Evolutionary conservation across 2,113 vertebrate genomes (phyloP).

Genomic region (Osmerus mordax): DNA sequence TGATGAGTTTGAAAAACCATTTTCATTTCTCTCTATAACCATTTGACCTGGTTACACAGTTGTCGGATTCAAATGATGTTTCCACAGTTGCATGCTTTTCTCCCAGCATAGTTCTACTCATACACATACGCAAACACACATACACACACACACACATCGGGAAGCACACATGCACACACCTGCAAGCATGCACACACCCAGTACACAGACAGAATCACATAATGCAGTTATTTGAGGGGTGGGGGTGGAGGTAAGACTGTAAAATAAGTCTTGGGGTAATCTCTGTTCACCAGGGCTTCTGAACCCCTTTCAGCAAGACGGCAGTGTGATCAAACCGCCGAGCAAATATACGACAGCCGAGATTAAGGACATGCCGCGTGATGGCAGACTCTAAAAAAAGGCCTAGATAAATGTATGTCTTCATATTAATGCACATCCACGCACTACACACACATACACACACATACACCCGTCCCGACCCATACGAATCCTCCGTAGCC

Average conservation of each 20-base stretch:
- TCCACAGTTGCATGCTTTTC: background rate
- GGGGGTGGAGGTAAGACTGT: constrained; percentile 1
- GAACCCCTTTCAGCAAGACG: constrained; percentile 18
- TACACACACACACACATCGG: background rate
- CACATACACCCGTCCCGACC: background rate
- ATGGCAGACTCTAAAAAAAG: constrained; percentile 19
- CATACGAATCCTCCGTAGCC: background rate
- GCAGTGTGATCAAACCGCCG: constrained; percentile 32
- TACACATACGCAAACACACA: background rate
- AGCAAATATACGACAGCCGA: constrained; percentile 29
- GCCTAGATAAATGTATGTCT: constrained; percentile 32
- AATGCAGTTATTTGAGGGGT: constrained; percentile 2
- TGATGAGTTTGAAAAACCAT: background rate
- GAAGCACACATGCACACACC: background rate
- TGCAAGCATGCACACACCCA: background rate
- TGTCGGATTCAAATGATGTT: background rate
- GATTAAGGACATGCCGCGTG: constrained; percentile 34
- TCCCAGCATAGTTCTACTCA: background rate
- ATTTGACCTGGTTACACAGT: background rate
- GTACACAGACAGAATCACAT: background rate
- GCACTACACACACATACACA: constrained; percentile 5
- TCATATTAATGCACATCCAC: constrained; percentile 30
- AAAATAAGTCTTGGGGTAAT: constrained; percentile 18
- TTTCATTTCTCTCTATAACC: background rate
- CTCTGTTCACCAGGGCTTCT: constrained; percentile 23